Evolutionary conservation across 2,113 vertebrate species (phyloP).

Genomic region (Grantiella picta): DNA sequence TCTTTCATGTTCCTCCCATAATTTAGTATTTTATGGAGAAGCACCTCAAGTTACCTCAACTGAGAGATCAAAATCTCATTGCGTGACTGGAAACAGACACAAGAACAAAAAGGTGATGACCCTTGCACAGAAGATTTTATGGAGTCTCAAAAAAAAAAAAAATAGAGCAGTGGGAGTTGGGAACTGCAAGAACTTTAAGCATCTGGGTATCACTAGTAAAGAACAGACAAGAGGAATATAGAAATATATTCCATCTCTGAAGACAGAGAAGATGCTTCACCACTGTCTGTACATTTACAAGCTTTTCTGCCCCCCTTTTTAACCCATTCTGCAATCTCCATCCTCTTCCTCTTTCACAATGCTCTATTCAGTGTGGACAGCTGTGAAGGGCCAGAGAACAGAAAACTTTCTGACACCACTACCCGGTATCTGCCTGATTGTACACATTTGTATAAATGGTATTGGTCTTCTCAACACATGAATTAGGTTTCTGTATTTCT

Average conservation of each 20-base stretch:
- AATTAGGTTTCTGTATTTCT: background rate
- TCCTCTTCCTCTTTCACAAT: background rate
- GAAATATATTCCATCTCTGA: background rate
- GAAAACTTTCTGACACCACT: background rate
- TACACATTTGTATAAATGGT: background rate
- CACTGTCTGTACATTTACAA: background rate
- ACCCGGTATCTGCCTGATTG: background rate
- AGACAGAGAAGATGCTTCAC: background rate
- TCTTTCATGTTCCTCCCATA: background rate
- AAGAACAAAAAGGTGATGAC: background rate
- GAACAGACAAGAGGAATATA: background rate
- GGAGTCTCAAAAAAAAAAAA: background rate
- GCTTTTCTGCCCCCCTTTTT: background rate
- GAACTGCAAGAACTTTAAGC: background rate
- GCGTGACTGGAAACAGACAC: background rate
- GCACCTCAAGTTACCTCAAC: background rate
- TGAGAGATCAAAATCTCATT: background rate
- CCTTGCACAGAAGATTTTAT: background rate
- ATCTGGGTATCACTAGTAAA: background rate
- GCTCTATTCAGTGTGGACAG: background rate
- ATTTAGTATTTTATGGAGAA: background rate
- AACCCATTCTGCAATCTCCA: background rate
- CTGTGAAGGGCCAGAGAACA: background rate
- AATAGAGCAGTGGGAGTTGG: background rate
- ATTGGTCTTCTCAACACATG: background rate